These are phyloP conservation scores for Drosophila infuscata DNA, from an alignment of 2,888 invertebrate species.

Conservation along the genomic window DNA sequence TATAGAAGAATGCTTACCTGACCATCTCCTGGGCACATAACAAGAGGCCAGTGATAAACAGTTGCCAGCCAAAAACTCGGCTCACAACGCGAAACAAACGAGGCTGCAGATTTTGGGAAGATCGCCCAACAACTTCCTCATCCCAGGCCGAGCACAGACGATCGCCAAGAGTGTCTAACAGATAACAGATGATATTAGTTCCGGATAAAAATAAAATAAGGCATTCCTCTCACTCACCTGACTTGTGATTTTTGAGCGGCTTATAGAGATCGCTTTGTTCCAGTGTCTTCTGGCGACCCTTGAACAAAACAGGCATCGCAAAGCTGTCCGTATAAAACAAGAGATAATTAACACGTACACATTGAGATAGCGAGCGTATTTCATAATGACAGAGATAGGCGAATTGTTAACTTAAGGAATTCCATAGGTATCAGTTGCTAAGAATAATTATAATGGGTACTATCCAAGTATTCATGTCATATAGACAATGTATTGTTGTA, in stretches of 20 bases:
- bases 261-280: constrained; percentile 91
- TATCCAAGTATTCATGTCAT: not conserved
- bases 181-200: constrained; percentile 16
- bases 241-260: constrained; percentile 89
- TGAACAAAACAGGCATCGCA: constrained; percentile 91
- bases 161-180: constrained; percentile 86
- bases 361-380: not conserved
- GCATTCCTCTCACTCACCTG: constrained; percentile 82
- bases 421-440: not conserved
- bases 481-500: not conserved
- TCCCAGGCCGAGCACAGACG: constrained; percentile 87
- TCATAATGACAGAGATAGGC: not conserved
- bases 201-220: not conserved
- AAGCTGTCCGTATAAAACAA: constrained; percentile 86
- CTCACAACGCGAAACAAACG: constrained; percentile 83
- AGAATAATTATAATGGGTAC: not conserved
- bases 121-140: constrained; percentile 84
- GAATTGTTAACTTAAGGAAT: constrained; percentile 3
- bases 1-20: constrained; percentile 69
- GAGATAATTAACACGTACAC: not conserved
- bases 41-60: constrained; percentile 87
- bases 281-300: constrained; percentile 90
- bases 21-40: constrained; percentile 87
- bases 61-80: constrained; percentile 87
- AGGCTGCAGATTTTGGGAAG: constrained; percentile 84